Percentiles rank a stretch among this genome's conserved stretches.
These are phyloP conservation scores for Dastarcus helophoroides DNA, from an alignment of 2,888 invertebrate genomes.

Conservation along the genomic window DNA sequence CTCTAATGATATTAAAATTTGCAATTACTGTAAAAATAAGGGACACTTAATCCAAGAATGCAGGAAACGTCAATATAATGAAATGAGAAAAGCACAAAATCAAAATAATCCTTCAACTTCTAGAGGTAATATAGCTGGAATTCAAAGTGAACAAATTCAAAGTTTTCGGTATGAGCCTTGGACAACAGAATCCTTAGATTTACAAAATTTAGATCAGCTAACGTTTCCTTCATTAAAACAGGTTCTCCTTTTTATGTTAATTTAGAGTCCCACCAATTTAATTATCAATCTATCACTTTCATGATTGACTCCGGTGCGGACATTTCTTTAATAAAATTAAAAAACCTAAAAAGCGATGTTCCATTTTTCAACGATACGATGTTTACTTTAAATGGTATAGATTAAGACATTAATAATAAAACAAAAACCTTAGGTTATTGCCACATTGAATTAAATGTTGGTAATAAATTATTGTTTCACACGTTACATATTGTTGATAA, in stretches of 20 bases:
- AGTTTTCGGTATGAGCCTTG: no score
- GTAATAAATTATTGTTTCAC: conserved; percentile 6
- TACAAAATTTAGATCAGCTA: conserved; percentile 8
- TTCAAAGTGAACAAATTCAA: no score
- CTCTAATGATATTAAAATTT: no score
- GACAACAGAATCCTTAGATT: no score
- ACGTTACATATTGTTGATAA: conserved; percentile 11
- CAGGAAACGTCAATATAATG: conserved; percentile 16
- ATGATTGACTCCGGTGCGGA: conserved; percentile 13
- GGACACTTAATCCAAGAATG: conserved; percentile 13
- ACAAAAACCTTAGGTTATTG: conserved; percentile 6
- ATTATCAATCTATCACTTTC: conserved; percentile 7
- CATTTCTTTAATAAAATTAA: conserved; percentile 10
- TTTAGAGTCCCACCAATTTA: conserved; percentile 4
- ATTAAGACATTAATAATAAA: conserved; percentile 2
- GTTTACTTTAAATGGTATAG: conserved; percentile 8
- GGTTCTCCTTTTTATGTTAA: conserved; percentile 6
- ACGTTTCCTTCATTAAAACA: conserved; percentile 9
- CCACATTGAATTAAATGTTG: conserved; percentile 3
- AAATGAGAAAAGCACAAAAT: conserved; percentile 6
- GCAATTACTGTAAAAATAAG: no score
- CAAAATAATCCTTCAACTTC: conserved; percentile 6
- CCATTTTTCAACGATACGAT: conserved; percentile 3
- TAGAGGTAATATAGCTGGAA: no score
- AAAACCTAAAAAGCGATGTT: conserved; percentile 9